Percentiles rank a stretch among this genome's conserved stretches.
Evolutionary conservation across 2,888 invertebrate species (phyloP).

Genomic region (Epirrhoe alternata): DNA sequence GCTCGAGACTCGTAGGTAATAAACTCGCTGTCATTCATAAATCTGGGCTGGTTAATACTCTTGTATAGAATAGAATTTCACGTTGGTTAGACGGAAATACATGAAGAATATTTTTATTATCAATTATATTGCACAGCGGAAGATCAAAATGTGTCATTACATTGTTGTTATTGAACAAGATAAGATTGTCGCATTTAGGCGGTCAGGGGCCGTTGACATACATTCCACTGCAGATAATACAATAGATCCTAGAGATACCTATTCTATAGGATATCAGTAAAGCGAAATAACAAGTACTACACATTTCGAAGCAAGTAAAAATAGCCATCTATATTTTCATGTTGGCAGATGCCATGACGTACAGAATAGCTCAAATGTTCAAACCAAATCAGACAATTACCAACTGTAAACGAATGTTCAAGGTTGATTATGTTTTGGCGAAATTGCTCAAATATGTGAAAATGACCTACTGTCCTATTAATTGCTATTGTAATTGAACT

Average conservation of each 20-base stretch:
- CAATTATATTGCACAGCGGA: slow-evolving; percentile 39
- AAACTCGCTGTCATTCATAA: slow-evolving; percentile 3
- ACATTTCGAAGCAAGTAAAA: slow-evolving; percentile 2
- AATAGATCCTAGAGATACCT: slow-evolving; percentile 12
- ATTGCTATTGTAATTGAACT: not conserved
- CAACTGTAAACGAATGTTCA: not conserved
- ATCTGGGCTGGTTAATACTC: not conserved
- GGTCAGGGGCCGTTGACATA: slow-evolving; percentile 41
- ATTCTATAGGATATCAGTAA: not conserved
- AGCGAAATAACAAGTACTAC: not conserved
- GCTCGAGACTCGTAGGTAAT: not conserved
- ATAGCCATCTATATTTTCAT: slow-evolving; percentile 1
- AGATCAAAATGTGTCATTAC: slow-evolving; percentile 45
- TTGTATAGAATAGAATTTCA: not conserved
- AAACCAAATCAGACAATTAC: slow-evolving; percentile 1
- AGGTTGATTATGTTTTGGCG: slow-evolving; percentile 3
- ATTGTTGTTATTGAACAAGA: slow-evolving; percentile 43
- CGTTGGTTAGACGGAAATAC: slow-evolving; percentile 1
- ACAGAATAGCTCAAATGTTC: slow-evolving; percentile 4
- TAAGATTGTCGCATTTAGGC: slow-evolving; percentile 44
- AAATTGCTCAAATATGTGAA: not conserved
- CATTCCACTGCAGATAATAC: slow-evolving; percentile 33
- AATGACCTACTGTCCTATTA: not conserved
- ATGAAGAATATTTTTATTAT: slow-evolving; percentile 23
- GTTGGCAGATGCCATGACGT: not conserved